phyloP scores from a whole-genome alignment of 2,797 vertebrate species.

The Neopelma chrysocephalum region DNA sequence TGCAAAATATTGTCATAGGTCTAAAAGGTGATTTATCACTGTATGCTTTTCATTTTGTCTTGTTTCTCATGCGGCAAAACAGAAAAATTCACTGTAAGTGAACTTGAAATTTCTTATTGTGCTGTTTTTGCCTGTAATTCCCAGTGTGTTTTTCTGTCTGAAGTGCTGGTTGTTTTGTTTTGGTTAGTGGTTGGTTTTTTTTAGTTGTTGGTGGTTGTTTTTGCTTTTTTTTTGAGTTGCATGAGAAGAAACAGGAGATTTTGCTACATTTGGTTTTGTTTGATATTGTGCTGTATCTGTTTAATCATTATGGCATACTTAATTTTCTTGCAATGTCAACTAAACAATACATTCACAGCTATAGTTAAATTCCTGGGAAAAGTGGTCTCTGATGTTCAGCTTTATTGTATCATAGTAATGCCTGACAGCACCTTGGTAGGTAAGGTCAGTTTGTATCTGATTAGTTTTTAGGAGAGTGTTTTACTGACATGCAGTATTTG shows the following conservation, averaged over 20 bases:
- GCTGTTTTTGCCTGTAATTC: conserved; percentile 40
- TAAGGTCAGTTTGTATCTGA: background rate
- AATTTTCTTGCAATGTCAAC: conserved; percentile 6
- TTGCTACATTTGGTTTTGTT: conserved; percentile 32
- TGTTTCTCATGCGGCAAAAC: conserved; percentile 72
- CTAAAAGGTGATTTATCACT: conserved; percentile 54
- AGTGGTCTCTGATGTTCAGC: background rate
- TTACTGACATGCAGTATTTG: background rate
- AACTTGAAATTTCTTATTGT: conserved; percentile 52
- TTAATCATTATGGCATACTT: conserved; percentile 1
- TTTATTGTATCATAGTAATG: background rate
- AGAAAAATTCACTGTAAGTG: conserved; percentile 79
- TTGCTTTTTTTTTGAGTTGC: background rate
- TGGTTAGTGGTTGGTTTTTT: background rate
- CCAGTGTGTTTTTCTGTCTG: conserved; percentile 13
- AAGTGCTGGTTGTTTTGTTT: background rate
- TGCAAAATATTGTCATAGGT: background rate
- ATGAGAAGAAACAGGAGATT: conserved; percentile 35
- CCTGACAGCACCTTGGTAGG: background rate
- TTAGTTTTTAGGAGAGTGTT: background rate
- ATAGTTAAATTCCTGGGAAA: background rate
- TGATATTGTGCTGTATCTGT: conserved; percentile 6
- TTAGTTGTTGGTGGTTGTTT: background rate
- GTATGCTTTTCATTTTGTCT: conserved; percentile 70
- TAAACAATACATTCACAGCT: background rate